A percentile compares a stretch with the other conserved stretches of the same genome.
Conservation (phyloP, 2,888 invertebrate species). For the Anticlea derivata region DNA sequence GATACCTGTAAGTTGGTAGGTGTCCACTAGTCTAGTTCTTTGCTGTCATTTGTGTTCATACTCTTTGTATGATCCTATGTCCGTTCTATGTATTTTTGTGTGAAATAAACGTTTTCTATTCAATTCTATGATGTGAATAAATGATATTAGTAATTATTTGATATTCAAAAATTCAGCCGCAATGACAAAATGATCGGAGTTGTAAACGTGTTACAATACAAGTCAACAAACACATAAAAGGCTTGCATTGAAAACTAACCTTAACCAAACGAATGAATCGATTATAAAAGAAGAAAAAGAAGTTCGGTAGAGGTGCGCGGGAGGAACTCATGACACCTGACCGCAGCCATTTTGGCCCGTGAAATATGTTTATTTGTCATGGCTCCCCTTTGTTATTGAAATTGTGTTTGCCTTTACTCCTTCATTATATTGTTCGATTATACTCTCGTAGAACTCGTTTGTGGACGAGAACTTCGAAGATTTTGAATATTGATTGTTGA, state of each 20-base stretch:
- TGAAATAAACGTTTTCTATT: too few species aligned
- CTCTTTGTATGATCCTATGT: too few species aligned
- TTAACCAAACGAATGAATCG: constrained; percentile 80
- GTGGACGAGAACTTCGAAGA: constrained; percentile 72
- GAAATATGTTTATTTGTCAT: constrained; percentile 84
- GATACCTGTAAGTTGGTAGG: not conserved
- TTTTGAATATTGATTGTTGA: constrained; percentile 84
- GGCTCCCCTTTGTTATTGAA: constrained; percentile 82
- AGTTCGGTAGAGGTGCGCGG: constrained; percentile 47
- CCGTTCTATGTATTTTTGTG: too few species aligned
- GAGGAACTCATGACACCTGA: constrained; percentile 76
- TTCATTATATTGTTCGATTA: constrained; percentile 83
- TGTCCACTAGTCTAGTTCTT: too few species aligned
- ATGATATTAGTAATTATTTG: too few species aligned
- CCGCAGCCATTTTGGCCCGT: constrained; percentile 82
- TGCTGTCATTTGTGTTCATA: too few species aligned
- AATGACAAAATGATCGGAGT: constrained; percentile 34
- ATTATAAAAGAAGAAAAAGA: constrained; percentile 74
- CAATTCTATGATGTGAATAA: too few species aligned
- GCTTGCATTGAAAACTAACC: constrained; percentile 65
- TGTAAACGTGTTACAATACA: constrained; percentile 34
- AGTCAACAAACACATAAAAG: constrained; percentile 60
- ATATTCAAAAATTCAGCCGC: too few species aligned
- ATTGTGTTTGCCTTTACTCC: constrained; percentile 83
- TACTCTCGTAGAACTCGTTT: constrained; percentile 78